Evolutionary conservation across 2,888 invertebrate species (phyloP), one percentile per base, ranked within the genome.

Genomic region (Stomorhina lunata): DNA sequence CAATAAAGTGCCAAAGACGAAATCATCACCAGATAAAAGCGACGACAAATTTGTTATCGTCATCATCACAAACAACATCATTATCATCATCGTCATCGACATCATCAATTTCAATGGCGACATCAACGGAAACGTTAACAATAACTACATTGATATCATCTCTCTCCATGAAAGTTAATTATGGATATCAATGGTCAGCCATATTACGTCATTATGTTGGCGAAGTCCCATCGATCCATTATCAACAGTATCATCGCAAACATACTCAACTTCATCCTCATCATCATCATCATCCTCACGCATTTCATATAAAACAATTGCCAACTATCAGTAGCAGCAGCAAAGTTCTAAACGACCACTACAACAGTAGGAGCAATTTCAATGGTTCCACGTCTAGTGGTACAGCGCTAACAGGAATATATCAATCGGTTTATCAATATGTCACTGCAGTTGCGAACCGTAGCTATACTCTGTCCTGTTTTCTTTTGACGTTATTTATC

Each of bases 401-500:
- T 40, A 34, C 53, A 15, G 15, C 10, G 27, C 15, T 32, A 55
- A 34, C 55, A 25, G 72, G 32, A 40, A 61, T 65, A 43, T 61
- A 48, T 65, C 68, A 81, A 57, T 72, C 66, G 50, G 34, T 61
- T 32, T 45, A 72, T 72, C 80, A 65, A 73, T 68, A 73, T 79
- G 45, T 59, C 76, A 76, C 45, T 80, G 27, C 57, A 66, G 61
- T 50, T 40, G 48, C 63, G 61, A 71, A 43, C 45, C 68, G 65
- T 15, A 77, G 61, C 63, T 55, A 50, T 40, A 72, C 45, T 81
- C 84, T 86, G 84, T 84, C 85, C 83, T 69, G 34, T 63, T 86
- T 87, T 85, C 87, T 89, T 84, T 86, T 89, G 87, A 87, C 88
- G 85, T 85, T 90, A 86, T 88, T 90, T 87, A 89, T 90, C 86